These are phyloP conservation scores for Hassar affinis DNA, from an alignment of 2,113 vertebrate species.

Conservation along the genomic window DNA sequence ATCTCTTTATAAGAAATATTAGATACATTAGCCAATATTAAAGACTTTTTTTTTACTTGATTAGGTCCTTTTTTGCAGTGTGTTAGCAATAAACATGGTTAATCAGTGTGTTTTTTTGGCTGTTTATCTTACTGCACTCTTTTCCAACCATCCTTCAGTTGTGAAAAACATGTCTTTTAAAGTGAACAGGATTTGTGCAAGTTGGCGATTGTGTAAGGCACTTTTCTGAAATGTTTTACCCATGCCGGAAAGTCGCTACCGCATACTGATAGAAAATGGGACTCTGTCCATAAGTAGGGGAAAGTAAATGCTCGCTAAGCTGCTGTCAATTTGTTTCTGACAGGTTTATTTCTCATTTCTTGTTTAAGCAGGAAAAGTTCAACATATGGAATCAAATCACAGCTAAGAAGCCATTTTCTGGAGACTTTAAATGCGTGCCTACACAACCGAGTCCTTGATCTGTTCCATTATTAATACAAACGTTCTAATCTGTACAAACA, in stretches of 20 bases:
- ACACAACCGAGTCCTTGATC: neutral
- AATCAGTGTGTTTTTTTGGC: neutral
- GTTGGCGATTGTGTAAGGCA: neutral
- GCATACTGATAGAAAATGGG: neutral
- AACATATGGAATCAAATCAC: constrained; percentile 4
- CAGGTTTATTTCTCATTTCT: neutral
- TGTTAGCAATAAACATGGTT: neutral
- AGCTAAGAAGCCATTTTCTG: neutral
- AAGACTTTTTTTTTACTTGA: neutral
- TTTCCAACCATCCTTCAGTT: neutral
- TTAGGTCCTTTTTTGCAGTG: neutral
- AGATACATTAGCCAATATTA: neutral
- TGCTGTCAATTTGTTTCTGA: neutral
- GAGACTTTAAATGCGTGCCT: neutral
- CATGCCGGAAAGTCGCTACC: neutral
- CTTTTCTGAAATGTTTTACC: neutral
- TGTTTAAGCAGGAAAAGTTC: neutral
- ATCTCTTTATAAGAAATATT: constrained; percentile 1
- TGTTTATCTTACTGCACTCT: neutral
- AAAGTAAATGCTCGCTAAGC: neutral
- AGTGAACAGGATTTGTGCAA: neutral
- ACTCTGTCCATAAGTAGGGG: neutral
- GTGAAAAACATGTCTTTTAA: neutral
- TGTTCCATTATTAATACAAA: neutral
- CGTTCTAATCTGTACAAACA: neutral